Percentiles rank a stretch among this genome's conserved stretches.
Evolutionary conservation across 2,113 vertebrate species (phyloP).

Genomic region (Ascaphus truei): DNA sequence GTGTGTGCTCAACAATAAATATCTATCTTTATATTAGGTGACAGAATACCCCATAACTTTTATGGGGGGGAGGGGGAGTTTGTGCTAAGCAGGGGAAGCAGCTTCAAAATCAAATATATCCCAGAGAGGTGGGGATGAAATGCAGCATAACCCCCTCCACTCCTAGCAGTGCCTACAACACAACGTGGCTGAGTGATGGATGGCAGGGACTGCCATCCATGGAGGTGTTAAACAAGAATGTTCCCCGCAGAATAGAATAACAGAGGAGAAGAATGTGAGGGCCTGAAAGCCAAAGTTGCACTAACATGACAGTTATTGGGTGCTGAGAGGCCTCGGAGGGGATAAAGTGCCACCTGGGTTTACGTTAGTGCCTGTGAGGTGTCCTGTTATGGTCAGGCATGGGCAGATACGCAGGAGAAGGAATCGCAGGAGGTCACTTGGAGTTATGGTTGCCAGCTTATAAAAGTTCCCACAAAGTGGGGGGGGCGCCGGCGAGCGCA

Average conservation of each 20-base stretch:
- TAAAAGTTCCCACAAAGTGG: too few species aligned
- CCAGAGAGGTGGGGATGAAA: background rate
- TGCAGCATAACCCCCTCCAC: background rate
- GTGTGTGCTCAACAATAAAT: too few species aligned
- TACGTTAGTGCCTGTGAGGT: background rate
- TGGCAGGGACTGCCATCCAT: background rate
- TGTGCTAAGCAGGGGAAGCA: background rate
- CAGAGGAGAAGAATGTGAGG: background rate
- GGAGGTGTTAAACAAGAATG: background rate
- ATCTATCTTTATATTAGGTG: too few species aligned
- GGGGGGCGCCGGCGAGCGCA: too few species aligned
- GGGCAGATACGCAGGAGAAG: too few species aligned
- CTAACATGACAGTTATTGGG: background rate
- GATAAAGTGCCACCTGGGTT: slow-evolving; percentile 12
- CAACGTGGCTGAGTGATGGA: background rate
- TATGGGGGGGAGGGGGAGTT: too few species aligned
- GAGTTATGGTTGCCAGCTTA: too few species aligned
- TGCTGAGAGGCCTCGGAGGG: background rate
- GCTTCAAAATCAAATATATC: background rate
- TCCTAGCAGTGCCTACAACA: too few species aligned
- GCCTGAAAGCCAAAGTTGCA: background rate
- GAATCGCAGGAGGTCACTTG: too few species aligned
- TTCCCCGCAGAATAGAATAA: background rate
- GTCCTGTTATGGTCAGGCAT: background rate
- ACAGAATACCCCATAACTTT: too few species aligned